These are phyloP conservation scores for Tinea semifulvella DNA, from an alignment of 2,888 invertebrate genomes.

Conservation along the genomic window DNA sequence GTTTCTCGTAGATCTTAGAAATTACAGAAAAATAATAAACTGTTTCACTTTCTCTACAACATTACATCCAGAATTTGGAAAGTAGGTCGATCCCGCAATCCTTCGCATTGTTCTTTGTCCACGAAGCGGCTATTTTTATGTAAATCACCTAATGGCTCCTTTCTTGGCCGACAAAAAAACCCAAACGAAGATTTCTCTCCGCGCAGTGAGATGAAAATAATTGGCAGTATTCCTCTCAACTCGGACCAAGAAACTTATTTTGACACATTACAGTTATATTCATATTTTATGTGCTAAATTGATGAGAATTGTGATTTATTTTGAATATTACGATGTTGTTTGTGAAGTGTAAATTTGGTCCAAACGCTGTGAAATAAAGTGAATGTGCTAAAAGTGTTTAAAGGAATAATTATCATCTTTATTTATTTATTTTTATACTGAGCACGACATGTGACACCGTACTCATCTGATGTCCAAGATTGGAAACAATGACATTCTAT, in stretches of 20 bases:
- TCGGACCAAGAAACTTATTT: not conserved
- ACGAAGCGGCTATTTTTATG: slow-evolving; percentile 44
- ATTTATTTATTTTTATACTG: too few species aligned
- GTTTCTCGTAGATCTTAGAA: too few species aligned
- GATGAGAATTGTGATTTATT: too few species aligned
- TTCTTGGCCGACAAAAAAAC: not conserved
- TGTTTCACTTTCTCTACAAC: slow-evolving; percentile 6
- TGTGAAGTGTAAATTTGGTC: too few species aligned
- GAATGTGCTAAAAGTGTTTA: too few species aligned
- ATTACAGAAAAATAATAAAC: not conserved
- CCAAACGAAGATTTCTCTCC: not conserved
- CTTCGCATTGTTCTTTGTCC: slow-evolving; percentile 26
- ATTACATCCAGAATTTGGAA: slow-evolving; percentile 35
- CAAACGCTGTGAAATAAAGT: too few species aligned
- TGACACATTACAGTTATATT: not conserved
- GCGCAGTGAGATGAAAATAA: not conserved
- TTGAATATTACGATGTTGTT: too few species aligned
- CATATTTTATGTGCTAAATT: not conserved
- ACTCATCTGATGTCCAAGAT: too few species aligned
- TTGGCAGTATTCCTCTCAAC: not conserved
- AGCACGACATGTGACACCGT: too few species aligned
- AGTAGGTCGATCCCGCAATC: slow-evolving; percentile 34
- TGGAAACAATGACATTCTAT: too few species aligned
- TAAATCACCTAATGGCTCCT: slow-evolving; percentile 30
- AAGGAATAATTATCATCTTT: too few species aligned